Percentiles rank a stretch among this genome's conserved stretches.
Conservation (phyloP, 2,797 vertebrate genomes). For the Phalanger gymnotis region DNA sequence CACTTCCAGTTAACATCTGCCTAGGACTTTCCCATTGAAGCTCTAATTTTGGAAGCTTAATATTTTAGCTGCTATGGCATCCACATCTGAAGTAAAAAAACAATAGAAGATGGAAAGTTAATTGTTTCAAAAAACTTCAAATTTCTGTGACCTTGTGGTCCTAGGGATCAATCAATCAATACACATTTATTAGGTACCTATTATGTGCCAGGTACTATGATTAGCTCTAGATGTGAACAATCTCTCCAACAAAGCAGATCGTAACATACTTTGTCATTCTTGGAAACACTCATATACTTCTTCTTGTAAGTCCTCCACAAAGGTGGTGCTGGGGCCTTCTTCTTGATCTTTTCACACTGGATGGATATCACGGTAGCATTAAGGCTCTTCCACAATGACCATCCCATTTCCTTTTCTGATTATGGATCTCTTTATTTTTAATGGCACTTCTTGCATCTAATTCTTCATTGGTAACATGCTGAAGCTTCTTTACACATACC, state of each 20-base stretch:
- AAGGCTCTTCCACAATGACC: not conserved
- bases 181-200: not conserved
- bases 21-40: slow-evolving; percentile 56
- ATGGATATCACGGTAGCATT: not conserved
- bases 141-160: not conserved
- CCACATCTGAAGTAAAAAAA: slow-evolving; percentile 48
- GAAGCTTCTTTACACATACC: not conserved
- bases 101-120: slow-evolving; percentile 48
- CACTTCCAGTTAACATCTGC: slow-evolving; percentile 38
- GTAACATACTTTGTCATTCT: not conserved
- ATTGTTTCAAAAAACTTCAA: not conserved
- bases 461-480: not conserved
- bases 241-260: not conserved
- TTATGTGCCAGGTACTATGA: not conserved
- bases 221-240: not conserved
- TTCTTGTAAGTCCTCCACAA: not conserved
- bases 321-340: not conserved
- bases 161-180: not conserved
- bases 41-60: slow-evolving; percentile 26
- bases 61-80: slow-evolving; percentile 22
- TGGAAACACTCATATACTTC: not conserved
- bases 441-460: not conserved
- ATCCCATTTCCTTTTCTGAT: not conserved
- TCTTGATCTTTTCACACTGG: not conserved
- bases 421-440: not conserved